Percentiles rank a stretch among this genome's conserved stretches.
phyloP scores from a whole-genome alignment of 2,888 invertebrate genomes.

The Acanthosepion pharaonis region DNA sequence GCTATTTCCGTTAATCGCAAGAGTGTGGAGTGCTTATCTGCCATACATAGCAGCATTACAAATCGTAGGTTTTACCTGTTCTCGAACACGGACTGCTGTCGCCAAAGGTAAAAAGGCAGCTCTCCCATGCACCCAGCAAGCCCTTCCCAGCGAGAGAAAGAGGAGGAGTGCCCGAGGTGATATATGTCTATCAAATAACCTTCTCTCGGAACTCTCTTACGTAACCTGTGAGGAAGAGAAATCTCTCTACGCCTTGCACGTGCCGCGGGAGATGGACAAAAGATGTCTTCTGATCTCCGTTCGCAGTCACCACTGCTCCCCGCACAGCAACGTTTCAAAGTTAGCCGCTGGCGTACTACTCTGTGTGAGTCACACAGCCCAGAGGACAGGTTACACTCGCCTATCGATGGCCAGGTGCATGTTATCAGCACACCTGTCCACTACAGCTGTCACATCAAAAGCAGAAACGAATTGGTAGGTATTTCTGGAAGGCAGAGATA shows the following conservation, averaged over 20 bases:
- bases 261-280: background rate
- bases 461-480: background rate
- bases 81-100: too few relatives aligned
- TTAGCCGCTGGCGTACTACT: background rate
- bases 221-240: background rate
- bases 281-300: conserved; percentile 33
- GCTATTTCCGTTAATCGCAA: too few relatives aligned
- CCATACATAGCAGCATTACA: too few relatives aligned
- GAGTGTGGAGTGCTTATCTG: too few relatives aligned
- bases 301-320: background rate
- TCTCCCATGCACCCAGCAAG: too few relatives aligned
- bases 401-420: background rate
- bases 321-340: background rate
- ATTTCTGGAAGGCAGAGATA: background rate
- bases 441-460: background rate
- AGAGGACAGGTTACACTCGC: conserved; percentile 14
- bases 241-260: background rate
- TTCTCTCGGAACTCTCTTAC: background rate
- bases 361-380: conserved; percentile 17
- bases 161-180: too few relatives aligned
- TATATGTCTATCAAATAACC: background rate
- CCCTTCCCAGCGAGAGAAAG: too few relatives aligned
- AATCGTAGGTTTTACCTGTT: too few relatives aligned
- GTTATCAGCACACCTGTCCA: background rate
- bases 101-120: too few relatives aligned